Percentiles rank a stretch among this genome's conserved stretches.
Conservation (phyloP, 2,888 invertebrate species). For the Caenorhabditis doughertyi region DNA sequence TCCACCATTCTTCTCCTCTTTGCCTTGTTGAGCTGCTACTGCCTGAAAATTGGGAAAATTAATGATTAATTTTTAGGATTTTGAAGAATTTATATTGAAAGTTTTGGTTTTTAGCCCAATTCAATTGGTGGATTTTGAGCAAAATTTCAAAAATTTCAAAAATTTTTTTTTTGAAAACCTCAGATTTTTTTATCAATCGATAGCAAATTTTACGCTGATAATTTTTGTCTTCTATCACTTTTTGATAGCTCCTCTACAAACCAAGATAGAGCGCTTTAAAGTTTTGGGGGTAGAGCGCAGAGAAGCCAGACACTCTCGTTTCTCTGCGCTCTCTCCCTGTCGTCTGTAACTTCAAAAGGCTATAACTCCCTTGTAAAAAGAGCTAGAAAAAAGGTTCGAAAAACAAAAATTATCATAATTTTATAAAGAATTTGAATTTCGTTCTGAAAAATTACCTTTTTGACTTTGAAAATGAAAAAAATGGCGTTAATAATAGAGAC, state of each 20-base stretch:
- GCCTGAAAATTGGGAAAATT: constrained; percentile 45
- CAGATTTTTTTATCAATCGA: too few species aligned
- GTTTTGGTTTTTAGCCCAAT: too few species aligned
- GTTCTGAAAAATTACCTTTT: constrained; percentile 21
- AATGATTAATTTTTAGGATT: not conserved
- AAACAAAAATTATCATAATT: not conserved
- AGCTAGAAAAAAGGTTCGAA: not conserved
- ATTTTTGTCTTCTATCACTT: too few species aligned
- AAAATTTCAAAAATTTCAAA: too few species aligned
- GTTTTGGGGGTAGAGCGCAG: too few species aligned
- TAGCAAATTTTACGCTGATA: too few species aligned
- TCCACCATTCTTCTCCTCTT: constrained; percentile 42
- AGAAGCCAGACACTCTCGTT: not conserved
- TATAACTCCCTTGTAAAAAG: not conserved
- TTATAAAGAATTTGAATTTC: not conserved
- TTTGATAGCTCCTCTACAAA: too few species aligned
- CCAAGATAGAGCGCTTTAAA: too few species aligned
- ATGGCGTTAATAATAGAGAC: constrained; percentile 55
- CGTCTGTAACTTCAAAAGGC: not conserved
- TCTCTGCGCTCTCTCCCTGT: not conserved
- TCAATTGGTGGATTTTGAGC: too few species aligned
- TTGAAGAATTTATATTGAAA: not conserved
- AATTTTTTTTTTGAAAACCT: too few species aligned
- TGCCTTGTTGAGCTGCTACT: constrained; percentile 59
- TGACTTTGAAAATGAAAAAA: constrained; percentile 48